A percentile compares a stretch with the other conserved stretches of the same genome.
phyloP scores from a whole-genome alignment of 2,888 invertebrate genomes.

The Lingula anatina region DNA sequence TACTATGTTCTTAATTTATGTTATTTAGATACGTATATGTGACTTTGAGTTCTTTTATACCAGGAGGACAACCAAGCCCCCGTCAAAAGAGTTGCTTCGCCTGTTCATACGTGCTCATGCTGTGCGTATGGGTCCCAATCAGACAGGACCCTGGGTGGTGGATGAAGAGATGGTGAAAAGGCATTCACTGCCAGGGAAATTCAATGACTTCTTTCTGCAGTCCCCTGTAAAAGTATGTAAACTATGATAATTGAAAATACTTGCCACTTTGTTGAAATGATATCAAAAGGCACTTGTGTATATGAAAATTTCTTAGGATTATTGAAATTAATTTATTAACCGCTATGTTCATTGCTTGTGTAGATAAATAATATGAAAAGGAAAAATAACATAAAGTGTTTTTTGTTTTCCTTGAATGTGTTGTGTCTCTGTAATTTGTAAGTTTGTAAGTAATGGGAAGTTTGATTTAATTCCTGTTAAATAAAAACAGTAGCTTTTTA shows the following conservation, averaged over 20 bases:
- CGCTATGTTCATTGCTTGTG: too few species aligned
- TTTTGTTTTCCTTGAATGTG: too few species aligned
- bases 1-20: background rate
- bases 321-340: too few species aligned
- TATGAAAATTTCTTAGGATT: too few species aligned
- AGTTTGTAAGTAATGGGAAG: too few species aligned
- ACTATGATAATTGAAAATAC: background rate
- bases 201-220: conserved; percentile 45
- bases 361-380: too few species aligned
- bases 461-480: too few species aligned
- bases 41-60: background rate
- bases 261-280: background rate
- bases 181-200: conserved; percentile 43
- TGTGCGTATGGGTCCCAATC: conserved; percentile 37
- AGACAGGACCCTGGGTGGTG: conserved; percentile 51
- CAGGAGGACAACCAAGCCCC: conserved; percentile 38
- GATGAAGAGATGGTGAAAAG: conserved; percentile 44
- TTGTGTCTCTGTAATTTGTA: too few species aligned
- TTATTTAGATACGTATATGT: too few species aligned
- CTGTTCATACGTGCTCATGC: conserved; percentile 49
- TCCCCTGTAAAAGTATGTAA: conserved; percentile 34
- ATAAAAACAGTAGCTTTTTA: too few species aligned
- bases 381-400: too few species aligned
- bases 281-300: too few species aligned
- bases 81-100: conserved; percentile 49